phyloP scores from a whole-genome alignment of 2,888 invertebrate species.

The Aspidapion aeneum region DNA sequence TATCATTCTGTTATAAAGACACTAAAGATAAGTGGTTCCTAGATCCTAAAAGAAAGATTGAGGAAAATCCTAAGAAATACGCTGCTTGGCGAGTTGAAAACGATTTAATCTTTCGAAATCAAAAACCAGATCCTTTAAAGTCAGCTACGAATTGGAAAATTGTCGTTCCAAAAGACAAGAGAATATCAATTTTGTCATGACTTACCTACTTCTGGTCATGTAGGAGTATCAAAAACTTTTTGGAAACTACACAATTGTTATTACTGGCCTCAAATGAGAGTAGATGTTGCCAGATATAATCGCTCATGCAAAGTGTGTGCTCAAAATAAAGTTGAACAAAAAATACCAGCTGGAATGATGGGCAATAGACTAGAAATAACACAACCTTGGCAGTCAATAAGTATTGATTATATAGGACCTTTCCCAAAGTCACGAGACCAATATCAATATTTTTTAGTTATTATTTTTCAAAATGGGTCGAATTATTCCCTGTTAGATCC shows the following conservation, averaged over 20 bases:
- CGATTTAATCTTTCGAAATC: background rate
- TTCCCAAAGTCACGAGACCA: background rate
- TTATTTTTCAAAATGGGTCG: background rate
- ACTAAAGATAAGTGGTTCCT: conserved; percentile 10
- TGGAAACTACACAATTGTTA: background rate
- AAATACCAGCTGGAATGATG: conserved; percentile 6
- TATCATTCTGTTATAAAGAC: background rate
- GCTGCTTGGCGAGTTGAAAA: conserved; percentile 9
- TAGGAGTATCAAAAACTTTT: conserved; percentile 3
- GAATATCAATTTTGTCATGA: conserved; percentile 18
- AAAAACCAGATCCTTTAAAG: background rate
- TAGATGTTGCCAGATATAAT: no score
- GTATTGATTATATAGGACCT: conserved; percentile 10
- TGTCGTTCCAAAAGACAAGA: background rate
- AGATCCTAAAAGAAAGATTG: background rate
- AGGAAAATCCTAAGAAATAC: conserved; percentile 1
- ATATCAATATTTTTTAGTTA: background rate
- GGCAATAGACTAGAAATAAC: conserved; percentile 4
- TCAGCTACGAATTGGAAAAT: conserved; percentile 9
- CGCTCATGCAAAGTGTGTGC: conserved; percentile 1
- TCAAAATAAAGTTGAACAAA: conserved; percentile 6
- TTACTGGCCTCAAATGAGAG: conserved; percentile 6
- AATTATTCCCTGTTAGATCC: background rate
- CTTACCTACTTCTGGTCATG: conserved; percentile 2
- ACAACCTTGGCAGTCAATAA: conserved; percentile 7